A percentile compares a stretch with the other conserved stretches of the same genome.
Conservation (phyloP, 2,888 invertebrate species). For the Nymphalis c-album region DNA sequence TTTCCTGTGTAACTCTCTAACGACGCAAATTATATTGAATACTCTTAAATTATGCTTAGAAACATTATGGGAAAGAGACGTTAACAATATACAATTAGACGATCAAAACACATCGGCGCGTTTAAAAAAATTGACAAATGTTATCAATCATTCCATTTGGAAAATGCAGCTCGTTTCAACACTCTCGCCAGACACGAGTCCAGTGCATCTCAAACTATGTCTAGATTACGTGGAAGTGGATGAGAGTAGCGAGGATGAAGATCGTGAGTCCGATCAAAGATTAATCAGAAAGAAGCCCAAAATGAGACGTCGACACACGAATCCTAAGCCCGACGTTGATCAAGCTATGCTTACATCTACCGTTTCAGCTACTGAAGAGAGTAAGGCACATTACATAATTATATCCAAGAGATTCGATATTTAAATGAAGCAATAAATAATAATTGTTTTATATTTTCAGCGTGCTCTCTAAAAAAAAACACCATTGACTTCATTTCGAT, state of each 20-base stretch:
- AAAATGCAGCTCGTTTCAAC: slow-evolving; percentile 85
- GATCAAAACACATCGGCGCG: slow-evolving; percentile 51
- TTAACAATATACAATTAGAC: slow-evolving; percentile 50
- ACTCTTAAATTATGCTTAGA: slow-evolving; percentile 80
- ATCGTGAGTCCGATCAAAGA: slow-evolving; percentile 61
- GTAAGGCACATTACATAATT: slow-evolving; percentile 47
- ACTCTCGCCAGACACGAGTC: slow-evolving; percentile 73
- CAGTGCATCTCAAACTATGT: slow-evolving; percentile 67
- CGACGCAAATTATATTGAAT: slow-evolving; percentile 81
- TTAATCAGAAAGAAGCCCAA: slow-evolving; percentile 66
- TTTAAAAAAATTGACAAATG: slow-evolving; percentile 68
- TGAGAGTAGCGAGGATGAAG: slow-evolving; percentile 75
- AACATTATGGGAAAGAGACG: slow-evolving; percentile 58
- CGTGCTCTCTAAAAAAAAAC: slow-evolving; percentile 56
- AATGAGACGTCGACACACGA: slow-evolving; percentile 59
- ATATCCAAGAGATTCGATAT: background rate
- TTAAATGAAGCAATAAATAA: no score
- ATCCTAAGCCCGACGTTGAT: slow-evolving; percentile 64
- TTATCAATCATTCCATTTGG: slow-evolving; percentile 86
- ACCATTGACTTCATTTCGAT: slow-evolving; percentile 81
- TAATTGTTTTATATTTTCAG: slow-evolving; percentile 46
- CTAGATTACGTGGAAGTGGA: slow-evolving; percentile 74
- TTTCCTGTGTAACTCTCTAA: slow-evolving; percentile 82
- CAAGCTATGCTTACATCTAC: slow-evolving; percentile 67
- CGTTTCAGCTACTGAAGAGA: slow-evolving; percentile 65